Conservation (phyloP, 2,888 invertebrate genomes). For the Drosophila multiciliata region DNA sequence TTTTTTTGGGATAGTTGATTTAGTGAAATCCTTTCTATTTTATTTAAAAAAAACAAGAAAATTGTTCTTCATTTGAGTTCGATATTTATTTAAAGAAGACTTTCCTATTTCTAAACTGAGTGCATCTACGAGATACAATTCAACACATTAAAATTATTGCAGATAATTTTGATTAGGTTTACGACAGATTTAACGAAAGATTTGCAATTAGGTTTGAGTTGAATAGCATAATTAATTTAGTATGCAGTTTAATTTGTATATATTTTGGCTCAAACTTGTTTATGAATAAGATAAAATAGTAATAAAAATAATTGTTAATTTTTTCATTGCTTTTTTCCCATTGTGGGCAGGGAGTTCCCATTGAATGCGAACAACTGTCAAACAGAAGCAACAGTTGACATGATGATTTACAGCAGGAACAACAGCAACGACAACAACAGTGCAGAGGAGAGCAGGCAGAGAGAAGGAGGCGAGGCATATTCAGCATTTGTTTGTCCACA, state of each 20-base stretch:
- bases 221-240: not conserved
- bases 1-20: no score
- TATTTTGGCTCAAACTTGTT: not conserved
- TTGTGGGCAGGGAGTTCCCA: slow-evolving; percentile 25
- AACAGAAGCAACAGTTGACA: slow-evolving; percentile 63
- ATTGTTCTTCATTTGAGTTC: no score
- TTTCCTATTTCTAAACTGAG: no score
- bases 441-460: not conserved
- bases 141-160: no score
- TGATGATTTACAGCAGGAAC: slow-evolving; percentile 69
- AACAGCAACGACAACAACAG: slow-evolving; percentile 20
- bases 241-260: not conserved
- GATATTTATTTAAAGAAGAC: no score
- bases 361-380: slow-evolving; percentile 16
- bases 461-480: slow-evolving; percentile 22
- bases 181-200: not conserved
- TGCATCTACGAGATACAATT: no score
- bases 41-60: no score
- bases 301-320: not conserved
- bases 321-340: slow-evolving; percentile 13
- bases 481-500: slow-evolving; percentile 31
- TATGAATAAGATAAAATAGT: not conserved
- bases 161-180: not conserved
- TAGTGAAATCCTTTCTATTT: no score
- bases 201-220: not conserved